phyloP scores from a whole-genome alignment of 2,797 vertebrate genomes.

The Muscicapa comitata region DNA sequence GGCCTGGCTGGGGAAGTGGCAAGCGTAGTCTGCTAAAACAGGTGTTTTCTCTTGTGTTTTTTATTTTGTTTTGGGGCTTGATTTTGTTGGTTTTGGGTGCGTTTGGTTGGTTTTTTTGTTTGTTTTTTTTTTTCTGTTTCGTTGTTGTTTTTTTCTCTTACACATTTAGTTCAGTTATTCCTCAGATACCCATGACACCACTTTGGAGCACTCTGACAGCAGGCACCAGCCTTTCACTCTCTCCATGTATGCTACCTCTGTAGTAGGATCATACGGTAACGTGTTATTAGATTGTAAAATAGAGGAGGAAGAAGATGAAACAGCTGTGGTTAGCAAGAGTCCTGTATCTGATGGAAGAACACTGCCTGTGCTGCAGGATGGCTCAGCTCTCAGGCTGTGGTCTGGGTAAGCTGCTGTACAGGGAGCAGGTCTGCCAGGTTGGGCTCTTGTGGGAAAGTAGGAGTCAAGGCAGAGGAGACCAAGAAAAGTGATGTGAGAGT shows the following conservation, averaged over 20 bases:
- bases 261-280: neutral
- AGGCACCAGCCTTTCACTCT: neutral
- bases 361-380: neutral
- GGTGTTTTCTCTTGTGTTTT: neutral
- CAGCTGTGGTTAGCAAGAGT: neutral
- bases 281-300: neutral
- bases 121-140: neutral
- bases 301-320: neutral
- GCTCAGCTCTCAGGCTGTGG: neutral
- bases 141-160: neutral
- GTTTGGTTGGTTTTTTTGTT: too few species aligned
- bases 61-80: neutral
- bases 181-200: neutral
- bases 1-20: neutral
- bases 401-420: rapidly evolving
- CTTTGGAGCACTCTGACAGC: neutral
- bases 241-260: neutral
- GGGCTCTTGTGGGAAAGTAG: neutral
- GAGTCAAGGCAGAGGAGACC: neutral
- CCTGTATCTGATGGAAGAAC: neutral
- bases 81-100: neutral
- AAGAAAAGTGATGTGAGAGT: neutral
- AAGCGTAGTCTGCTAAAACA: neutral
- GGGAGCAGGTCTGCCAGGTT: neutral
- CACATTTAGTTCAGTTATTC: neutral